Evolutionary conservation across 2,113 vertebrate genomes (phyloP).

Genomic region (Falcunculus frontatus): DNA sequence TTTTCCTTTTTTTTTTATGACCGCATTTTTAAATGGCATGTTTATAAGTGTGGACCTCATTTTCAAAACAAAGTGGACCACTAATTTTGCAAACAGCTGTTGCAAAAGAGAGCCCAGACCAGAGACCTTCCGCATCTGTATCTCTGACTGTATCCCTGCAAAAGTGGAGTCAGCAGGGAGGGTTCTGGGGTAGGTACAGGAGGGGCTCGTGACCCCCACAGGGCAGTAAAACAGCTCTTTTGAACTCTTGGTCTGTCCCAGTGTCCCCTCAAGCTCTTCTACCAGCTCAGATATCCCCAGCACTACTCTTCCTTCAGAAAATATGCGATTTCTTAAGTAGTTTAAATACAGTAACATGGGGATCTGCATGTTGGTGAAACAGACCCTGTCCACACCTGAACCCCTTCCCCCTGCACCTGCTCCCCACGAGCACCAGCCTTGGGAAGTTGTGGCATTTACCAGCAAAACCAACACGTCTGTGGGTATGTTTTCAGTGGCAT

Average conservation of each 20-base stretch:
- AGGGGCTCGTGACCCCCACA: neutral
- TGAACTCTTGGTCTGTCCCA: neutral
- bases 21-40: neutral
- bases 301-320: neutral
- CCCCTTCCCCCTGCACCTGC: neutral
- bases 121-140: accelerated
- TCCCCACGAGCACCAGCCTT: accelerated
- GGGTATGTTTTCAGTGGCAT: neutral
- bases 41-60: neutral
- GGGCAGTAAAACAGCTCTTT: neutral
- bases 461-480: accelerated
- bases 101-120: neutral
- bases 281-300: neutral
- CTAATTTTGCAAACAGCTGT: neutral
- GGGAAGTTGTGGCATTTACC: neutral
- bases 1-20: neutral
- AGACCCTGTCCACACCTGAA: neutral
- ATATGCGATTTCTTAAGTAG: neutral
- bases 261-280: neutral
- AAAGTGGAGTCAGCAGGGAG: neutral
- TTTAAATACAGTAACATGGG: neutral
- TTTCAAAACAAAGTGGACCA: neutral
- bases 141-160: neutral
- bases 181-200: neutral
- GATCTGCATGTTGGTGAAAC: neutral